Evolutionary conservation across 2,113 vertebrate genomes (phyloP).

Genomic region (Alethe diademata): DNA sequence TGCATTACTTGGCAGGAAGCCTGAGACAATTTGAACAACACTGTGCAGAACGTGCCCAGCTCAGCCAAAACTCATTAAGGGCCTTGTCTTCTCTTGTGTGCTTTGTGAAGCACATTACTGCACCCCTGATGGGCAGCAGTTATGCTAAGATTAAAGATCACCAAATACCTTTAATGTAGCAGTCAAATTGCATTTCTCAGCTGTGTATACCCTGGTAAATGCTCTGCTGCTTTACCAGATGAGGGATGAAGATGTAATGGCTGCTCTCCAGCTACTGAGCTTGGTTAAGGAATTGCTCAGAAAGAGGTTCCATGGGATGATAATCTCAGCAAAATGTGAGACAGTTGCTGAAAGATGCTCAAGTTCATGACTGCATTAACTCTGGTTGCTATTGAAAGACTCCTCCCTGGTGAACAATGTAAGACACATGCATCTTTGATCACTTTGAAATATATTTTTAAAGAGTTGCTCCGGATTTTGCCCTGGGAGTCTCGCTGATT

Average conservation of each 20-base stretch:
- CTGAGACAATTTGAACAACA: constrained; percentile 68
- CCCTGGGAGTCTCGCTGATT: neutral
- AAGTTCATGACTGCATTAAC: constrained; percentile 4
- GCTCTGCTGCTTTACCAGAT: constrained; percentile 46
- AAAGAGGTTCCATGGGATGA: neutral
- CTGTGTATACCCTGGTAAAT: constrained; percentile 42
- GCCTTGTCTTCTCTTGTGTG: constrained; percentile 60
- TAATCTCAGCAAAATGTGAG: constrained; percentile 12
- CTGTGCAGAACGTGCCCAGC: constrained; percentile 55
- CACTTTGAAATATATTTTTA: constrained; percentile 13
- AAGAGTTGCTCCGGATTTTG: neutral
- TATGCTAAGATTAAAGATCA: constrained; percentile 70
- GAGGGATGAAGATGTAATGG: constrained; percentile 55
- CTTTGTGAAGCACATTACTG: constrained; percentile 68
- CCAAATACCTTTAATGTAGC: constrained; percentile 71
- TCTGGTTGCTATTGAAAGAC: neutral
- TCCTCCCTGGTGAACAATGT: neutral
- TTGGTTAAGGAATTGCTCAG: constrained; percentile 8
- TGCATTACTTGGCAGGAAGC: constrained; percentile 70
- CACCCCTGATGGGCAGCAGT: constrained; percentile 69
- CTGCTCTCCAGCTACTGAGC: constrained; percentile 28
- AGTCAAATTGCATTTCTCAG: constrained; percentile 69
- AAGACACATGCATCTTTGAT: neutral
- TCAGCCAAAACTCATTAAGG: constrained; percentile 73
- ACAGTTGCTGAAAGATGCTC: neutral